Base-by-base conservation (phyloP, 1,140 invertebrate genomes). In the Apocrypta bakeri region DNA sequence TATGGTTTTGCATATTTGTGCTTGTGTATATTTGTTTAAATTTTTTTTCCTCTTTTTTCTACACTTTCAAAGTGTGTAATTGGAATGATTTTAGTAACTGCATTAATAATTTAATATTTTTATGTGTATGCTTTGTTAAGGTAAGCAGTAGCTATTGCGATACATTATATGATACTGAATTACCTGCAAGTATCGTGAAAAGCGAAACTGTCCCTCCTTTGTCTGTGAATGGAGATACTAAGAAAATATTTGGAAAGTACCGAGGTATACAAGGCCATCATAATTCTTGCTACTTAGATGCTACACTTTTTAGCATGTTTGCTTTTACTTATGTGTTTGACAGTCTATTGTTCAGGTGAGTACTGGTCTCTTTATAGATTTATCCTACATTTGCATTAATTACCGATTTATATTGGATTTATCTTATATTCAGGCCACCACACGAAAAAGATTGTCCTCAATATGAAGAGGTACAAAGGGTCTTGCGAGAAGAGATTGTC, bases 211-310 rank as follows among this genome's bases (percentile, higher is more conserved):
- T 98, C 1, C 93, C 96, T 24, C 97, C 97, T 11, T 93, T 98
- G 63, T 94, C 92, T 84, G 91, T 94, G 83, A 92, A 93, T 81
- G 94, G 94, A 17, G 94, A 95, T 85, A 92, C 96, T 17, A 94
- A 94, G 80, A 93, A 92, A 48, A 93, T 95, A 79, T 96, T 94
- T 87, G 95, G 96, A 25, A 96, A 97, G 91, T 96, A 95, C 88
- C 93, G 95, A 84, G 98, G 98, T 3, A 99, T 99, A 86, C 98
- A 99, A 92, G 98, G 98, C 7, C 98, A 99, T 90, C 97, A 98
- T 88, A 99, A 99, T 93, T 99, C 98, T 0, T 99, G 98, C 90
- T 99, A 99, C 91, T 93, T 99, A 81, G 98, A 99, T 91, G 98
- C 98, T 1, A 99, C 98, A 3, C 92, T 99, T 8, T 99, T 99